Percentiles rank a stretch among this genome's conserved stretches.
Evolutionary conservation across 2,888 invertebrate species (phyloP).

Genomic region (Latheticus oryzae): DNA sequence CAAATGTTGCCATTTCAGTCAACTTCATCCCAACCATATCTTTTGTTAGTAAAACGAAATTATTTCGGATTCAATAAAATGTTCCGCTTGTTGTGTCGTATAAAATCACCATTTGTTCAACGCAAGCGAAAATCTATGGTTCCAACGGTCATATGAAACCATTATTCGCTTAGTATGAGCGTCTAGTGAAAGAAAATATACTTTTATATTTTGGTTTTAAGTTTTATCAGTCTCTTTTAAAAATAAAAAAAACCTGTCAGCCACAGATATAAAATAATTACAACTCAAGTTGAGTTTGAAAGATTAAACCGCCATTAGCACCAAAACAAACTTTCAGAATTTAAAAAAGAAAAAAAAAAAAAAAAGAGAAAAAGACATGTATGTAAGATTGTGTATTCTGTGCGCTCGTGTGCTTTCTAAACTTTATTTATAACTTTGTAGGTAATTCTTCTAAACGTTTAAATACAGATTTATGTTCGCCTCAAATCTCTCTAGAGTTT

Average conservation of each 20-base stretch:
- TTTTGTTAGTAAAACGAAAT: slow-evolving; percentile 11
- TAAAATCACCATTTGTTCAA: slow-evolving; percentile 16
- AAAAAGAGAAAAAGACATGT: too few species aligned
- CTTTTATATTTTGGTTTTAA: too few species aligned
- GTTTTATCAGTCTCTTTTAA: too few species aligned
- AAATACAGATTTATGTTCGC: slow-evolving; percentile 9
- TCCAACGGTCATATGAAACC: slow-evolving; percentile 16
- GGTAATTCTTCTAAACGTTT: slow-evolving; percentile 5
- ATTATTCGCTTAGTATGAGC: slow-evolving; percentile 11
- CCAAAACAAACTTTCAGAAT: too few species aligned
- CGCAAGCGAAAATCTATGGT: slow-evolving; percentile 22
- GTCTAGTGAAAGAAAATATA: slow-evolving; percentile 20
- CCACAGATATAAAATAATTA: too few species aligned
- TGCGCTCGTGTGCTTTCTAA: too few species aligned
- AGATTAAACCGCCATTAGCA: too few species aligned
- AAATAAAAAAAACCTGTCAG: too few species aligned
- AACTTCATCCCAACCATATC: slow-evolving; percentile 21
- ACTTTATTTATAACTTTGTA: too few species aligned
- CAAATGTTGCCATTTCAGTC: slow-evolving; percentile 41
- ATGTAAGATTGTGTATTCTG: too few species aligned
- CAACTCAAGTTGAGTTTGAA: too few species aligned
- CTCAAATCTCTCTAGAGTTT: slow-evolving; percentile 17
- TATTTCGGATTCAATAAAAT: slow-evolving; percentile 30
- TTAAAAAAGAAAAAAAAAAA: too few species aligned
- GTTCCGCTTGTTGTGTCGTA: slow-evolving; percentile 20